Base-by-base conservation (phyloP, 2,113 vertebrate species). In the Glaucomys volans region DNA sequence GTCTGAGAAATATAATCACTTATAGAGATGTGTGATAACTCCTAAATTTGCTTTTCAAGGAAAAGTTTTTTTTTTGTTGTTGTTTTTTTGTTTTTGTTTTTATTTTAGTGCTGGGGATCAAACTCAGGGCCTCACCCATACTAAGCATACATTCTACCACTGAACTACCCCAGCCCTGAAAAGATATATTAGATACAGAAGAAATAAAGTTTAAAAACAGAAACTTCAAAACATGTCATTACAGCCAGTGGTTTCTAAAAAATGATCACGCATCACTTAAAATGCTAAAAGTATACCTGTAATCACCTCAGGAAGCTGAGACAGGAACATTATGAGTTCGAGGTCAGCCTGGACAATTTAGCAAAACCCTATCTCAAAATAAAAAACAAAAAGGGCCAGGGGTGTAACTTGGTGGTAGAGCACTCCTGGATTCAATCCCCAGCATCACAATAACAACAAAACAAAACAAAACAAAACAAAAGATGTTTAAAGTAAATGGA, bases 201-300 rank as follows among this genome's bases (percentile, higher is more conserved):
- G 10, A 87, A 92, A 83, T 40, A 54, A 96, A 93, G 2, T 28
- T 66, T 62, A 95, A 84, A 95, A 85, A 83, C 4, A 59, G 22
- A 79, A 72, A 76, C 16, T 4, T 81, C 50, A 83, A 57, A 90
- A 83, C 35, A 80, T 54, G 88, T 71, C 62, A 62, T 69, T n/a
- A 59, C 24, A n/a, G 30, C 50, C 62, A 88, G 50, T 9, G 30
- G 37, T 30, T 95, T 95, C 72, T 80, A 66, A 80, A 32, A 89
- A 80, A 18, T 18, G 52, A 71, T 42, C 52, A 85, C 14, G 28
- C 4, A 26, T n/a, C 44, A 69, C 12, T 69, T 16, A 64, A 94
- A 47, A 95, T 12, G 22, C 17, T 54, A 72, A n/a, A 71, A 10
- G 12, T 67, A 16, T 14, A 32, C 64, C 30, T 35, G 64, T 35